Conservation (phyloP, 2,888 invertebrate species). For the Agapetus fuscipes region DNA sequence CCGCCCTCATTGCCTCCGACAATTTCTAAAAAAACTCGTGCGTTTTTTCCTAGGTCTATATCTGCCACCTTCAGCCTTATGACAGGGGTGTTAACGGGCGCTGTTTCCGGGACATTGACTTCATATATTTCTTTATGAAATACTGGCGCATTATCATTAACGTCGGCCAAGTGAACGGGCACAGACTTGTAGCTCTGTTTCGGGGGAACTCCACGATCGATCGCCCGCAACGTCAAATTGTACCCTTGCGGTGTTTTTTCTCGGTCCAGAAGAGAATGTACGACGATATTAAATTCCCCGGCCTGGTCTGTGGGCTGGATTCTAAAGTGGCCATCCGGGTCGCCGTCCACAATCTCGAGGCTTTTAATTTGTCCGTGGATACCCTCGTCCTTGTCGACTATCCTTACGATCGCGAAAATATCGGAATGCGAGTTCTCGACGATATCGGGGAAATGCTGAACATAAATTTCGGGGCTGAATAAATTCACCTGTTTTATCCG, state of each 20-base stretch:
- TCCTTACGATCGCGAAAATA: slow-evolving; percentile 82
- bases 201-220: slow-evolving; percentile 73
- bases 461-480: slow-evolving; percentile 74
- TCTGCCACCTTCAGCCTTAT: slow-evolving; percentile 81
- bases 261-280: slow-evolving; percentile 65
- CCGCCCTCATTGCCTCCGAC: slow-evolving; percentile 87
- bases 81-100: slow-evolving; percentile 81
- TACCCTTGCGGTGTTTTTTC: slow-evolving; percentile 72
- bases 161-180: slow-evolving; percentile 71
- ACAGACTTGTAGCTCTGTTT: slow-evolving; percentile 71
- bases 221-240: slow-evolving; percentile 77
- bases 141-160: slow-evolving; percentile 79
- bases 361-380: slow-evolving; percentile 74
- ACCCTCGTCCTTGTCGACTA: slow-evolving; percentile 74
- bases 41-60: slow-evolving; percentile 73
- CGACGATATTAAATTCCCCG: slow-evolving; percentile 72
- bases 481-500: slow-evolving; percentile 76
- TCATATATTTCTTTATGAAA: slow-evolving; percentile 82
- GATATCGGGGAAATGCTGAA: slow-evolving; percentile 70
- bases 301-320: slow-evolving; percentile 50
- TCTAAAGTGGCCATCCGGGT: slow-evolving; percentile 81
- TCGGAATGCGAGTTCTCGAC: slow-evolving; percentile 72
- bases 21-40: slow-evolving; percentile 77
- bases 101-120: slow-evolving; percentile 78
- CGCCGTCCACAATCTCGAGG: slow-evolving; percentile 80